Evolutionary conservation across 2,888 invertebrate genomes (phyloP), one percentile per base, ranked within the genome.

Genomic region (Ectemnius continuus): DNA sequence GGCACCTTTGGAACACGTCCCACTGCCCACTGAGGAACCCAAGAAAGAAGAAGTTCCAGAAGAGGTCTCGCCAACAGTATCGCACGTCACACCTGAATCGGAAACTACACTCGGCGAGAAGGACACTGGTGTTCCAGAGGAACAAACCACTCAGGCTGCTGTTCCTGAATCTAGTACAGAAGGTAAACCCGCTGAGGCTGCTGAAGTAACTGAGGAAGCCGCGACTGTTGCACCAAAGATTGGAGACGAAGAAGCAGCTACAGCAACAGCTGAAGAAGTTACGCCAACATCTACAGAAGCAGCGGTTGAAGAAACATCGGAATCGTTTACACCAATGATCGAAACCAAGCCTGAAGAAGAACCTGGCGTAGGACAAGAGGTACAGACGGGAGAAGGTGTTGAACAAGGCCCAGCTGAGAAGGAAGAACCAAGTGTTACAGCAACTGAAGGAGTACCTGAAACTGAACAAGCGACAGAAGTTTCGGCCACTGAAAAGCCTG

Each of bases 401-500:
- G 57, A 23, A 14, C 4, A 46, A 4, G 4, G 47, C 1, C n/a
- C 16, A 16, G 4, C 6, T 14, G 52, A 52, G 16, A 13, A 5
- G n/a, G n/a, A 11, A 16, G n/a, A 52, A 16, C 52, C 52, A 16
- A 52, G 52, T 16, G 4, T 16, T 52, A 16, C 52, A 18, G 13
- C 16, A 16, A 71, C 71, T 13, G 60, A 57, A 13, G 62, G 58
- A 18, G 36, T 16, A 23, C 45, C 28, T 14, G 46, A 60, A 46
- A 60, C 36, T 3, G 73, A 47, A 68, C 64, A 20, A 72, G 18
- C 62, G 68, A 70, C 58, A 16, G 76, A 75, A 57, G 23, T 74
- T 58, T 65, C 73, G n/a, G 52, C 63, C 13, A 78, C 77, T 2
- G 80, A 78, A 28, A 71, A 68, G 74, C 73, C 52, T 3, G 60